Conservation (phyloP, 2,888 invertebrate genomes). For the Leucozona laternaria region DNA sequence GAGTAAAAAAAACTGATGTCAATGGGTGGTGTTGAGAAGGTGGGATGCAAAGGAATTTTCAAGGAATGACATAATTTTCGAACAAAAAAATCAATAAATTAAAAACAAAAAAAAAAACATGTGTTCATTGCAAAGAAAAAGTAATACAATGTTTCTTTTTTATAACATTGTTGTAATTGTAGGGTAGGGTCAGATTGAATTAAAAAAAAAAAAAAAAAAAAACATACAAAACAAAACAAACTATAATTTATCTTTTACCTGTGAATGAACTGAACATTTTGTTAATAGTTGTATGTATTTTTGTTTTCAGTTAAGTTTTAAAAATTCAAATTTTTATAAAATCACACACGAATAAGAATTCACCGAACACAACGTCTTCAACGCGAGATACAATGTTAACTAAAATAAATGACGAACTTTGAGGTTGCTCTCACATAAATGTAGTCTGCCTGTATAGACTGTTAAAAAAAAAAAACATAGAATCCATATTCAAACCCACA, state of each 20-base stretch:
- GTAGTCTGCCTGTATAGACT: slow-evolving; percentile 32
- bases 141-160: slow-evolving; percentile 21
- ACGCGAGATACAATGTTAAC: slow-evolving; percentile 73
- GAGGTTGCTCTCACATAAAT: slow-evolving; percentile 54
- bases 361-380: slow-evolving; percentile 58
- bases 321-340: slow-evolving; percentile 9
- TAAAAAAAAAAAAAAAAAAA: slow-evolving; percentile 1
- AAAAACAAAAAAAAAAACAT: background rate
- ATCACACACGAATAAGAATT: slow-evolving; percentile 36
- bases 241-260: slow-evolving; percentile 79
- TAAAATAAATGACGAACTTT: slow-evolving; percentile 59
- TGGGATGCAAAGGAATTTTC: slow-evolving; percentile 22
- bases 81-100: slow-evolving; percentile 44
- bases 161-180: background rate
- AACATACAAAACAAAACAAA: background rate
- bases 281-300: slow-evolving; percentile 44
- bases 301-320: slow-evolving; percentile 15
- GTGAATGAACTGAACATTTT: slow-evolving; percentile 83
- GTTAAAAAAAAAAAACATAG: slow-evolving; percentile 62
- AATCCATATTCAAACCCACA: slow-evolving; percentile 44
- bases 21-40: slow-evolving; percentile 4
- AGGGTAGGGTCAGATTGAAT: background rate
- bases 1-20: slow-evolving; percentile 2
- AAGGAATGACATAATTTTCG: slow-evolving; percentile 69
- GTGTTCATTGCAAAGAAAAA: background rate